Evolutionary conservation across 2,113 vertebrate species (phyloP).

Genomic region (Uropsilus gracilis): DNA sequence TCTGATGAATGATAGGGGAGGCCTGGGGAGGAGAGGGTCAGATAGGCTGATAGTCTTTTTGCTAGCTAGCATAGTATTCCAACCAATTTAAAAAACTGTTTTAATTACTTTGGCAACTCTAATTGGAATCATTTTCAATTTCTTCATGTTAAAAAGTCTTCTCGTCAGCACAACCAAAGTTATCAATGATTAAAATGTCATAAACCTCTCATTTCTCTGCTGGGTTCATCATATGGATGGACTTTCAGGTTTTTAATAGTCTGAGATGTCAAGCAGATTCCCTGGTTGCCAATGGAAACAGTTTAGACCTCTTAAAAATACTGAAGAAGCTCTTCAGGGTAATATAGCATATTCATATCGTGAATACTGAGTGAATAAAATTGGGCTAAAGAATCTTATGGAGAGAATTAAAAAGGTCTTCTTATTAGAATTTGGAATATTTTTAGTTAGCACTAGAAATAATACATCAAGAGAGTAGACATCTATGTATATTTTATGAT

Average conservation of each 20-base stretch:
- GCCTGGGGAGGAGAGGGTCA: conserved; percentile 9
- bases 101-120: conserved; percentile 66
- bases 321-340: conserved; percentile 48
- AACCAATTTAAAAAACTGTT: conserved; percentile 52
- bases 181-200: conserved; percentile 73
- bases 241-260: conserved; percentile 39
- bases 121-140: conserved; percentile 43
- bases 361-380: conserved; percentile 53
- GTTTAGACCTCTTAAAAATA: conserved; percentile 57
- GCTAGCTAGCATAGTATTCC: conserved; percentile 53
- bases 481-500: not conserved
- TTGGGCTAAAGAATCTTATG: conserved; percentile 59
- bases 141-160: conserved; percentile 65
- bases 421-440: conserved; percentile 40
- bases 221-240: conserved; percentile 44
- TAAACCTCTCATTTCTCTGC: conserved; percentile 52
- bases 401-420: conserved; percentile 36
- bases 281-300: conserved; percentile 68
- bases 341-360: conserved; percentile 50
- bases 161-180: conserved; percentile 67
- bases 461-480: not conserved
- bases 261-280: conserved; percentile 62
- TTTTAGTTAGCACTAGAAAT: not conserved
- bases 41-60: conserved; percentile 25
- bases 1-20: conserved; percentile 1